Percentiles rank a stretch among this genome's conserved stretches.
Conservation (phyloP, 2,113 vertebrate species). For the Stercorarius parasiticus region DNA sequence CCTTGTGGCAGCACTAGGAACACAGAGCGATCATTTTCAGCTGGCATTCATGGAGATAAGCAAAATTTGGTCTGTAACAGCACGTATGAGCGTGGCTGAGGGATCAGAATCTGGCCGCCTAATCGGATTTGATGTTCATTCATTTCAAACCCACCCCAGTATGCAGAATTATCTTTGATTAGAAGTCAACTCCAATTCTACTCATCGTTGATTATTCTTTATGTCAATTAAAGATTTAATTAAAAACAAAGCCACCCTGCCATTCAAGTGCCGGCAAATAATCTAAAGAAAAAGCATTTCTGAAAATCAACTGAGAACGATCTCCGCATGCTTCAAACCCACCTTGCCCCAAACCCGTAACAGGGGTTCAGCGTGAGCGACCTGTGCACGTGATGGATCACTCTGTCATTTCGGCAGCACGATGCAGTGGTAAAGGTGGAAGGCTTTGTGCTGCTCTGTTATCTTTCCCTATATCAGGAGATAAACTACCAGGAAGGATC, state of each 20-base stretch:
- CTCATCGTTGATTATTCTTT: background rate
- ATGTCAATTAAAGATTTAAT: slow-evolving; percentile 15
- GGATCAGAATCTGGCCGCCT: background rate
- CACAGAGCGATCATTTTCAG: background rate
- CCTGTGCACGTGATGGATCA: fast-evolving
- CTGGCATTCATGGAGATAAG: background rate
- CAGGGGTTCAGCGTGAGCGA: fast-evolving
- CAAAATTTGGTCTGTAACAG: background rate
- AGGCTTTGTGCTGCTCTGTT: background rate
- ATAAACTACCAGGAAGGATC: background rate
- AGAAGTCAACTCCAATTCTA: slow-evolving; percentile 32
- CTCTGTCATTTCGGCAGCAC: fast-evolving
- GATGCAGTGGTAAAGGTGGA: background rate
- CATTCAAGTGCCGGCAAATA: background rate
- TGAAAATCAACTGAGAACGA: background rate
- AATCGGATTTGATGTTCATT: slow-evolving; percentile 20
- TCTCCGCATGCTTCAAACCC: background rate
- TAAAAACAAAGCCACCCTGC: background rate
- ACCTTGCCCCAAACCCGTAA: background rate
- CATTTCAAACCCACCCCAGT: background rate
- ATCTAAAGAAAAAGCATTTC: background rate
- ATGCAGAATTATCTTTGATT: slow-evolving; percentile 35
- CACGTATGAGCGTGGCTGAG: background rate
- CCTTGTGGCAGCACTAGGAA: background rate
- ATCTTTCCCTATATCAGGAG: background rate